Percentiles rank a stretch among this genome's conserved stretches.
phyloP scores from a whole-genome alignment of 2,888 invertebrate species.

The Drosophila affinis region DNA sequence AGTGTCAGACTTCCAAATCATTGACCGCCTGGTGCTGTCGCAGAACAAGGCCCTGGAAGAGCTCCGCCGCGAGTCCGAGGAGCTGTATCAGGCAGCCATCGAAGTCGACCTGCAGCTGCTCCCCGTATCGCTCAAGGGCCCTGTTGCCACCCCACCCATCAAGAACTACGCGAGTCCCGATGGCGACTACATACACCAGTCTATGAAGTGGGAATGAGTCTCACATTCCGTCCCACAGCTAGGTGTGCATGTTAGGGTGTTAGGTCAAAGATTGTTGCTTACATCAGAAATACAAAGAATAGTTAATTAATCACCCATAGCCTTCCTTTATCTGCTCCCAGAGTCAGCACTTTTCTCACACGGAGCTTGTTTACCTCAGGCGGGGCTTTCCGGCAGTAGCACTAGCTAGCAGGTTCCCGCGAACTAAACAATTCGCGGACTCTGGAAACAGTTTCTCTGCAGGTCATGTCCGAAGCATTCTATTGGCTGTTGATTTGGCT shows the following conservation, averaged over 20 bases:
- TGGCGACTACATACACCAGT: slow-evolving; percentile 94
- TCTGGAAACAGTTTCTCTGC: neutral
- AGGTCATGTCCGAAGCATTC: neutral
- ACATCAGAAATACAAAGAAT: slow-evolving; percentile 29
- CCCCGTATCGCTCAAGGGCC: slow-evolving; percentile 89
- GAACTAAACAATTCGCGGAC: neutral
- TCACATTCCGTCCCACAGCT: neutral
- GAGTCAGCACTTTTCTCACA: neutral
- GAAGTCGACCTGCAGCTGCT: slow-evolving; percentile 90
- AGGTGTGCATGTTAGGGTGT: neutral
- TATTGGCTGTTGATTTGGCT: neutral
- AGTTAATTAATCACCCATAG: slow-evolving; percentile 18
- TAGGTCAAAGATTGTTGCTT: slow-evolving; percentile 46
- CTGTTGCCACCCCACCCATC: slow-evolving; percentile 93
- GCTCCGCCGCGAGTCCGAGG: slow-evolving; percentile 91
- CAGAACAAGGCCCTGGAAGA: slow-evolving; percentile 92
- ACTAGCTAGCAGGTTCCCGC: too few species aligned
- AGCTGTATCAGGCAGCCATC: slow-evolving; percentile 94
- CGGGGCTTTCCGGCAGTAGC: neutral
- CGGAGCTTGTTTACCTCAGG: neutral
- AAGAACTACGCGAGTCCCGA: slow-evolving; percentile 92
- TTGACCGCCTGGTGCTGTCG: slow-evolving; percentile 88
- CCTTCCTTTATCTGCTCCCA: neutral
- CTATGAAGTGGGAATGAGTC: slow-evolving; percentile 89
- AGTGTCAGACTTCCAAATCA: slow-evolving; percentile 87